A percentile compares a stretch with the other conserved stretches of the same genome.
phyloP scores from a whole-genome alignment of 2,113 vertebrate genomes.

The Cyanoderma ruficeps region DNA sequence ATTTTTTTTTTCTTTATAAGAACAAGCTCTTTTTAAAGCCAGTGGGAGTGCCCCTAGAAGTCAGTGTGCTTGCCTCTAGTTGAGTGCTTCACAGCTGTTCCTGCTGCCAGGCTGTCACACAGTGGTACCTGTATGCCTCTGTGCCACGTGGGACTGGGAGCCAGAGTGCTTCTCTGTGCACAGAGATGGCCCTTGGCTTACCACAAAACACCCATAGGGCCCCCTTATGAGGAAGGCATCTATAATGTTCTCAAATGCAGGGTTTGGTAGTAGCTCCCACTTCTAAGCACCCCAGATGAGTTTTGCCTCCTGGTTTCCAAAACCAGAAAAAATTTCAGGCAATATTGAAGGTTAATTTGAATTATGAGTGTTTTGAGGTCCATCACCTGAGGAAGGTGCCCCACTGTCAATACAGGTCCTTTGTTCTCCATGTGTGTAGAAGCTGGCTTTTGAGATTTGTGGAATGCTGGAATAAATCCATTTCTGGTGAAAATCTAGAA shows the following conservation, averaged over 20 bases:
- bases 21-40: not conserved
- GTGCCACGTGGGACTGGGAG: rapidly evolving
- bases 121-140: not conserved
- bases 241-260: not conserved
- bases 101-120: not conserved
- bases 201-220: not conserved
- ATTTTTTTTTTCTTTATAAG: not conserved
- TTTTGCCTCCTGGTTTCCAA: not conserved
- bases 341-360: not conserved
- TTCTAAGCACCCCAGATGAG: not conserved
- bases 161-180: rapidly evolving
- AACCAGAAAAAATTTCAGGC: not conserved
- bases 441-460: not conserved
- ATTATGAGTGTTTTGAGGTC: not conserved
- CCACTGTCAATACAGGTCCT: rapidly evolving
- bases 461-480: not conserved
- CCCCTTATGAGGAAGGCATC: not conserved
- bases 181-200: not conserved
- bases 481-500: not conserved
- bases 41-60: not conserved
- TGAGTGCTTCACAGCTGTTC: rapidly evolving
- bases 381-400: not conserved
- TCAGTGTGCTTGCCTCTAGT: not conserved
- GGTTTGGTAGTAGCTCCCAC: not conserved
- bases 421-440: not conserved